These are phyloP conservation scores for Melanostoma mellinum DNA, from an alignment of 2,888 invertebrate species.

Conservation along the genomic window DNA sequence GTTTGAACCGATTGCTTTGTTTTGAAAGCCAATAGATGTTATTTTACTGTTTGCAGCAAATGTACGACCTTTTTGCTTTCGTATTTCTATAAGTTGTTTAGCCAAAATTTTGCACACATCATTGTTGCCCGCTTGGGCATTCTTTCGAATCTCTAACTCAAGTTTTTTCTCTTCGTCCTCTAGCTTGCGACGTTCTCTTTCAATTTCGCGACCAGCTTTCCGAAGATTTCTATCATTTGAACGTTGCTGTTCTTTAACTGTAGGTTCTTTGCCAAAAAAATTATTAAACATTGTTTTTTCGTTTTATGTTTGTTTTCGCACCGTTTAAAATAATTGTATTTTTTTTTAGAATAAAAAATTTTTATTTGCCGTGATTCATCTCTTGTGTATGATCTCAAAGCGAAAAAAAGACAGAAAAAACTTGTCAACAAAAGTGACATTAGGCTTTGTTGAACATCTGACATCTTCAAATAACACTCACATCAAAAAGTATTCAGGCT, in stretches of 20 bases:
- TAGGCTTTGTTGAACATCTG: no score
- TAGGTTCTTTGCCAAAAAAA: slow-evolving; percentile 85
- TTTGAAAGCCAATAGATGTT: slow-evolving; percentile 90
- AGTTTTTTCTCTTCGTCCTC: slow-evolving; percentile 95
- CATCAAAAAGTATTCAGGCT: no score
- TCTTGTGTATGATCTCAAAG: no score
- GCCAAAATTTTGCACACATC: slow-evolving; percentile 92
- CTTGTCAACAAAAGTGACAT: no score
- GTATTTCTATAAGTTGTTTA: slow-evolving; percentile 92
- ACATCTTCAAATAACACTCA: no score
- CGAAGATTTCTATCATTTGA: slow-evolving; percentile 91
- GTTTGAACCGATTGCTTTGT: slow-evolving; percentile 95
- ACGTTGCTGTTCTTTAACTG: slow-evolving; percentile 90
- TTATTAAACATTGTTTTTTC: slow-evolving; percentile 80
- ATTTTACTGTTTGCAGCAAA: slow-evolving; percentile 91
- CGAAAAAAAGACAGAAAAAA: no score
- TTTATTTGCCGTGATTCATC: no score
- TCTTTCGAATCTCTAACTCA: slow-evolving; percentile 94
- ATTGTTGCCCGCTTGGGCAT: slow-evolving; percentile 93
- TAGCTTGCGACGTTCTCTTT: slow-evolving; percentile 90
- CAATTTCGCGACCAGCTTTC: slow-evolving; percentile 92
- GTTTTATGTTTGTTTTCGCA: no score
- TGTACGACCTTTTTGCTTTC: slow-evolving; percentile 93
- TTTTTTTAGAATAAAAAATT: background rate
- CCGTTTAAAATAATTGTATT: background rate